Evolutionary conservation across 1,140 invertebrate genomes (phyloP).

Genomic region (Oedothorax gibbosus): DNA sequence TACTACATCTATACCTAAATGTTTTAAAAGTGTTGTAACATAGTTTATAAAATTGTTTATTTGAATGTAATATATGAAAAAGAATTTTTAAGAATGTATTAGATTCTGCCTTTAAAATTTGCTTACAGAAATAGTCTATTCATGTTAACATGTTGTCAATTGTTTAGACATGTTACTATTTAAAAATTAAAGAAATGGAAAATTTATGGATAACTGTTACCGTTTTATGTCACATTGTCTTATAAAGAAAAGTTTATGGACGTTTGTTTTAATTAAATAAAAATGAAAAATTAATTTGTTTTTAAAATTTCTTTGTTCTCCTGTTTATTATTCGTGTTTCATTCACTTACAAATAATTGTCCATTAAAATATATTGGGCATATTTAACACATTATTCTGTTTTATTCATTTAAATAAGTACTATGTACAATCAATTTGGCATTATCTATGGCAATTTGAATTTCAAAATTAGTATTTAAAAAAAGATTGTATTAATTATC

Average conservation of each 20-base stretch:
- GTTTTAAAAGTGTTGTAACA: not conserved
- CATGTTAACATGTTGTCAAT: constrained; percentile 5
- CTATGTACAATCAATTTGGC: no score
- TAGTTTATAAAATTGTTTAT: not conserved
- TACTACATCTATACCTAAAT: no score
- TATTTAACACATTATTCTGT: no score
- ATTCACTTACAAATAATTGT: no score
- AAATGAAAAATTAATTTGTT: not conserved
- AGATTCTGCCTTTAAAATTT: constrained; percentile 31
- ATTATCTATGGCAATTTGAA: no score
- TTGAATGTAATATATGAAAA: not conserved
- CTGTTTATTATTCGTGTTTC: no score
- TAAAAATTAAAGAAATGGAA: not conserved
- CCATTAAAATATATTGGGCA: no score
- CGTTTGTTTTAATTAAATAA: constrained; percentile 37
- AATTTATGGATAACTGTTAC: constrained; percentile 38
- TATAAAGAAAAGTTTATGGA: constrained; percentile 25
- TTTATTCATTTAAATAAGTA: no score
- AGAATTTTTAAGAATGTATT: constrained; percentile 14
- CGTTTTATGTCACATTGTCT: constrained; percentile 24
- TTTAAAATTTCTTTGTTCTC: no score
- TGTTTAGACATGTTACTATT: constrained; percentile 19
- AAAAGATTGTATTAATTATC: no score
- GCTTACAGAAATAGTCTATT: constrained; percentile 4
- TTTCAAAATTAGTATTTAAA: no score